Evolutionary conservation across 2,888 invertebrate genomes (phyloP).

Genomic region (Lepidonotus clava): DNA sequence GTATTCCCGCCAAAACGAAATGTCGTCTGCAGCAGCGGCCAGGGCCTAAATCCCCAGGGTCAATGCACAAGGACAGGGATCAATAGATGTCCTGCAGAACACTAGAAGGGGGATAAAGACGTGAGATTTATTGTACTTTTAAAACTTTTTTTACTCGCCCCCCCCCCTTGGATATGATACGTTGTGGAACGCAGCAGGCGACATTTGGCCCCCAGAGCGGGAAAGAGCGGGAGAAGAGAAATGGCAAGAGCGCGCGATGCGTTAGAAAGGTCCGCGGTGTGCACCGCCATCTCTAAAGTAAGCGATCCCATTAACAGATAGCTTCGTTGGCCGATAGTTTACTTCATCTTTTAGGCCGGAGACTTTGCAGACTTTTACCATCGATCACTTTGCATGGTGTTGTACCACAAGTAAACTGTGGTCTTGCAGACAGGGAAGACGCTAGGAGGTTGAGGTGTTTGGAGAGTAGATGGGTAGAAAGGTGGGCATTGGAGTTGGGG

Average conservation of each 20-base stretch:
- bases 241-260: background rate
- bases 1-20: constrained; percentile 6
- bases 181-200: background rate
- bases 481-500: too few species aligned
- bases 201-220: background rate
- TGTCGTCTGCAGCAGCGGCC: background rate
- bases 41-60: constrained; percentile 31
- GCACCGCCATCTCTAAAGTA: constrained; percentile 12
- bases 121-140: constrained; percentile 36
- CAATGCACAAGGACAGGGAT: constrained; percentile 19
- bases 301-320: constrained; percentile 35
- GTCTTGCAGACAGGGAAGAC: too few species aligned
- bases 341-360: background rate
- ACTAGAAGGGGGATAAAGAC: background rate
- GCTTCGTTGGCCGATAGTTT: background rate
- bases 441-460: too few species aligned
- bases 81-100: background rate
- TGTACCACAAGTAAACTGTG: too few species aligned
- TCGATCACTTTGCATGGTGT: too few species aligned
- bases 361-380: constrained; percentile 28
- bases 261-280: background rate
- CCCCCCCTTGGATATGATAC: background rate
- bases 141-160: background rate
- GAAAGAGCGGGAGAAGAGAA: background rate
- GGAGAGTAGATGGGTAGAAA: too few species aligned